phyloP scores from a whole-genome alignment of 2,888 invertebrate genomes.

The Lycocerus yunnanus region DNA sequence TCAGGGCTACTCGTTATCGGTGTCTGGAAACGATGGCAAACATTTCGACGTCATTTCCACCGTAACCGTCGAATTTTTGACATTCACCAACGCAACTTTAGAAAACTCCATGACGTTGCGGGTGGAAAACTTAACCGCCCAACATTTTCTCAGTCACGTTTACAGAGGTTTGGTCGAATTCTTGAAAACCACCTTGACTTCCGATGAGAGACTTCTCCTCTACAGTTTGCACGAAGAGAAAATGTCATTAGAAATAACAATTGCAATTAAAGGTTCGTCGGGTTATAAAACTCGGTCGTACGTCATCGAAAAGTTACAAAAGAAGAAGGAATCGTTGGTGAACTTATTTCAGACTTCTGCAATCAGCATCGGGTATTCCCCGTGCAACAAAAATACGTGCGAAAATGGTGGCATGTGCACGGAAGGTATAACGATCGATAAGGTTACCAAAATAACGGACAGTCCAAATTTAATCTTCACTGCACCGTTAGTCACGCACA shows the following conservation, averaged over 20 bases:
- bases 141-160: constrained; percentile 74
- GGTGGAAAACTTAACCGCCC: constrained; percentile 73
- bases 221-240: constrained; percentile 76
- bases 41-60: constrained; percentile 87
- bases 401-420: constrained; percentile 80
- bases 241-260: constrained; percentile 69
- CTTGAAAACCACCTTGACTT: constrained; percentile 68
- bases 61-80: constrained; percentile 79
- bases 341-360: constrained; percentile 66
- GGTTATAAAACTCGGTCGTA: constrained; percentile 68
- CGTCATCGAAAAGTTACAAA: constrained; percentile 66
- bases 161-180: constrained; percentile 76
- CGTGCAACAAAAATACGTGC: constrained; percentile 74
- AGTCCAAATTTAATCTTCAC: constrained; percentile 82
- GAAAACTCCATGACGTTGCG: constrained; percentile 81
- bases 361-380: constrained; percentile 74
- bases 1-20: constrained; percentile 75
- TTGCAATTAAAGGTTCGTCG: constrained; percentile 65
- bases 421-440: constrained; percentile 70
- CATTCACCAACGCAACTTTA: constrained; percentile 80
- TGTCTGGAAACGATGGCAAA: constrained; percentile 88
- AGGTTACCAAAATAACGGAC: constrained; percentile 75
- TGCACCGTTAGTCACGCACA: constrained; percentile 78
- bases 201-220: constrained; percentile 67
- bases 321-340: constrained; percentile 67